Evolutionary conservation across 2,797 vertebrate species (phyloP), one percentile per base, ranked within the genome.

Genomic region (Xiphophorus birchmanni): DNA sequence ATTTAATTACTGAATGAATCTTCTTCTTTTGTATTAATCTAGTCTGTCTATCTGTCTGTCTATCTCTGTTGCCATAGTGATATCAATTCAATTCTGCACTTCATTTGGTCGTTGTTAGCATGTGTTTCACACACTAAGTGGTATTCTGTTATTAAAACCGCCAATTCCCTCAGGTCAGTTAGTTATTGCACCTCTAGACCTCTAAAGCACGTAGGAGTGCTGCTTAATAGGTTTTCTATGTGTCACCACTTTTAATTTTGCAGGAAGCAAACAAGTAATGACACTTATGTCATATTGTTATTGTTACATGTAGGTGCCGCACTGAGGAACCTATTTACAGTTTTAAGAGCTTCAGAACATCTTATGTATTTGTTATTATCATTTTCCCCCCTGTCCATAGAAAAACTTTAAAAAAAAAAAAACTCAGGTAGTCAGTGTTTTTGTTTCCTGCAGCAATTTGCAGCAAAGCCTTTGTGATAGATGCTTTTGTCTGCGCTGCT

Each of bases 51-150:
- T 32, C 52, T 45, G 11, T 56, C 78, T 77, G 65, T 45, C 26
- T 60, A 17, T 63, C 32, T 87, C 86, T 90, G 93, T 93, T 94
- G 88, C 92, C 87, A 94, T 93, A 88, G 94, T 32, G 40, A 95
- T 91, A 63, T 88, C 88, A 87, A 86, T 82, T 87, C 85, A 75
- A 84, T 84, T 85, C 86, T 75, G 77, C 83, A 82, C 80, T 84
- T 89, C 86, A 86, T 90, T 89, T 86, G 74, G 82, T 85, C 80
- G 40, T 82, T 73, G 75, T 82, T 75, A 78, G 82, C 65, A 74
- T 75, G 86, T 85, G 75, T 83, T 85, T 58, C 50, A 58, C 21
- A 75, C 79, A 56, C 26, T 56, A n/a, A n/a, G 26, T 85, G 60
- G 37, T 4, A 81, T 83, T 86, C 86, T 79, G 86, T 89, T 89